A percentile compares a stretch with the other conserved stretches of the same genome.
Conservation (phyloP, 2,113 vertebrate genomes). For the Prolemur simus region DNA sequence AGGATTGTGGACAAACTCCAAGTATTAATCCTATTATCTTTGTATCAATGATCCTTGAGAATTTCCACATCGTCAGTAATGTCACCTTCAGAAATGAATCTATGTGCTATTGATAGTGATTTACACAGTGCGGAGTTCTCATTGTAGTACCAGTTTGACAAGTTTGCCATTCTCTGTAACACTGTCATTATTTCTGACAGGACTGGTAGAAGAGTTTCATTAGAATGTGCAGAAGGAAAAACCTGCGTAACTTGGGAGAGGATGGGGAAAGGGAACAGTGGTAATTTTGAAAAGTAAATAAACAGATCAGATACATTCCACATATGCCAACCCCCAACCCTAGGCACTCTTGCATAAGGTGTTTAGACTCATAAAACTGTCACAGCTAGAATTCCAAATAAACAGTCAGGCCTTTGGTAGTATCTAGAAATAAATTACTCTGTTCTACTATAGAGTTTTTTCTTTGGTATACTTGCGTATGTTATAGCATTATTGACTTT, state of each 20-base stretch:
- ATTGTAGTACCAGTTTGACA: neutral
- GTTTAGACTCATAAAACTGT: neutral
- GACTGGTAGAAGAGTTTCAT: neutral
- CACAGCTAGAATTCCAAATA: constrained; percentile 34
- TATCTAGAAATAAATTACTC: neutral
- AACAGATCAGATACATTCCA: neutral
- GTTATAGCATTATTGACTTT: neutral
- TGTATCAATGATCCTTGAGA: neutral
- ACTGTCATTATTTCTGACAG: constrained; percentile 63
- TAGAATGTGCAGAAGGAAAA: constrained; percentile 40
- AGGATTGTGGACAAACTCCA: neutral
- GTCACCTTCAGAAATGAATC: constrained; percentile 16
- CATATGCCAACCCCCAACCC: neutral
- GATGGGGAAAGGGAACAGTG: neutral
- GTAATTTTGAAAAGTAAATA: constrained; percentile 14
- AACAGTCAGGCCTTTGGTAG: neutral
- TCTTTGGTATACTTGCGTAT: neutral
- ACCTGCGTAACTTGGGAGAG: neutral
- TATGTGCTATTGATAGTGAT: neutral
- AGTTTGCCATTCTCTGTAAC: constrained; percentile 21
- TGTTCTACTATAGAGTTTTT: neutral
- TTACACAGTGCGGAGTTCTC: neutral
- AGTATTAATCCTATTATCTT: neutral
- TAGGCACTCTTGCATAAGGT: neutral
- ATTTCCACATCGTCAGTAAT: neutral